Conservation (phyloP, 2,888 invertebrate species). For the Melanophora roralis region DNA sequence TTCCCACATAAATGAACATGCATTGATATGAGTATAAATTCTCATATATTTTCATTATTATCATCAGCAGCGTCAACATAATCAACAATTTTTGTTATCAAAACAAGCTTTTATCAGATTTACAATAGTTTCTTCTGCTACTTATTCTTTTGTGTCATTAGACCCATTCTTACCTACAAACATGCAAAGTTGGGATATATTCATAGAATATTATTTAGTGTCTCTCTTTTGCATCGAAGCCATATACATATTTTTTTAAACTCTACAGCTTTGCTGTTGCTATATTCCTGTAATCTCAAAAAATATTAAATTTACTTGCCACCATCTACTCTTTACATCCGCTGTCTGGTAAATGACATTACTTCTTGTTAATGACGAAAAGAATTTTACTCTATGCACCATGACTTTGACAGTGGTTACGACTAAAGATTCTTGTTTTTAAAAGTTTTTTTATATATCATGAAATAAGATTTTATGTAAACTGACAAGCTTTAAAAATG, state of each 20-base stretch:
- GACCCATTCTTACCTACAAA: neutral
- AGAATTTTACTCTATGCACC: slow-evolving; percentile 16
- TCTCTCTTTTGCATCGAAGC: neutral
- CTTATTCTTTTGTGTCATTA: neutral
- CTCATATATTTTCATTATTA: neutral
- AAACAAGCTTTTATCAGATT: neutral
- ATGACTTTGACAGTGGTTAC: neutral
- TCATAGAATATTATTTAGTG: neutral
- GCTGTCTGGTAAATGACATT: slow-evolving; percentile 44
- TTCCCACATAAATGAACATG: neutral
- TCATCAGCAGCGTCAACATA: neutral
- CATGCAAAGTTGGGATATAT: neutral
- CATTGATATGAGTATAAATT: neutral
- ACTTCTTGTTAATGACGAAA: slow-evolving; percentile 28
- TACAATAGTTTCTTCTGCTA: neutral
- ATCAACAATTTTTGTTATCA: neutral
- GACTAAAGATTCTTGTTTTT: neutral
- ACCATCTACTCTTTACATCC: slow-evolving; percentile 26
- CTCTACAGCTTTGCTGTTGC: neutral
- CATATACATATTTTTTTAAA: neutral
- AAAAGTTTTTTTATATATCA: no score
- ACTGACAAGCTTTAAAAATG: no score
- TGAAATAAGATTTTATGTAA: neutral
- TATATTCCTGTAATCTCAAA: no score
- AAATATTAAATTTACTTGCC: slow-evolving; percentile 4